phyloP scores from a whole-genome alignment of 1,140 invertebrate genomes.

The Anastatus disparis region DNA sequence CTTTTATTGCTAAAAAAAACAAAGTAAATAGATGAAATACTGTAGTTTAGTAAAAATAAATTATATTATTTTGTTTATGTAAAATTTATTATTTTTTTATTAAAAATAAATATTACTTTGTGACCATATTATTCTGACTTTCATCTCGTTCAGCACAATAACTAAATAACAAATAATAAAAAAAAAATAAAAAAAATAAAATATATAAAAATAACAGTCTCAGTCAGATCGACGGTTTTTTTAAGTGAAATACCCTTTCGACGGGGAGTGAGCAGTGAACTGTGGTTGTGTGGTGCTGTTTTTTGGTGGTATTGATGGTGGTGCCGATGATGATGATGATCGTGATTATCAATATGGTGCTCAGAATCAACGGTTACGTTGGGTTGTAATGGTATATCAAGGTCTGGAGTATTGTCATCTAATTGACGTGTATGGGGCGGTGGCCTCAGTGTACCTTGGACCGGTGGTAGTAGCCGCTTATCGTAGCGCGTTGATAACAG shows the following conservation, averaged over 20 bases:
- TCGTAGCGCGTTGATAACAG: conserved; percentile 84
- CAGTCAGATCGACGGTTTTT: conserved; percentile 42
- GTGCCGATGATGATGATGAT: conserved; percentile 59
- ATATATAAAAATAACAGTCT: conserved; percentile 23
- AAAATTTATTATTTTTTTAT: too few relatives aligned
- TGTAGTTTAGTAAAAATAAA: too few relatives aligned
- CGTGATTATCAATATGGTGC: conserved; percentile 47
- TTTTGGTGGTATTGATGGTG: conserved; percentile 45
- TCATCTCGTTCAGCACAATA: too few relatives aligned
- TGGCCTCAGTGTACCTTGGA: conserved; percentile 76
- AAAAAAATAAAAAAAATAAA: too few relatives aligned
- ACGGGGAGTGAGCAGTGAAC: conserved; percentile 64
- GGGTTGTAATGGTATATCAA: conserved; percentile 43
- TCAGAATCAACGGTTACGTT: conserved; percentile 25
- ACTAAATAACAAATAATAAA: too few relatives aligned
- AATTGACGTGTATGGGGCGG: conserved; percentile 61
- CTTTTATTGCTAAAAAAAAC: too few relatives aligned
- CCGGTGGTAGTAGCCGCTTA: conserved; percentile 86
- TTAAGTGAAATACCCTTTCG: conserved; percentile 62
- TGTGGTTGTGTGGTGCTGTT: conserved; percentile 65
- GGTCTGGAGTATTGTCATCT: conserved; percentile 61
- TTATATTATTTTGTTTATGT: too few relatives aligned
- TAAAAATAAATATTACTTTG: too few relatives aligned
- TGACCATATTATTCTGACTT: too few relatives aligned
- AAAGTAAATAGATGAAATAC: too few relatives aligned